phyloP scores from a whole-genome alignment of 1,140 invertebrate species.

The Trichonephila clavipes region DNA sequence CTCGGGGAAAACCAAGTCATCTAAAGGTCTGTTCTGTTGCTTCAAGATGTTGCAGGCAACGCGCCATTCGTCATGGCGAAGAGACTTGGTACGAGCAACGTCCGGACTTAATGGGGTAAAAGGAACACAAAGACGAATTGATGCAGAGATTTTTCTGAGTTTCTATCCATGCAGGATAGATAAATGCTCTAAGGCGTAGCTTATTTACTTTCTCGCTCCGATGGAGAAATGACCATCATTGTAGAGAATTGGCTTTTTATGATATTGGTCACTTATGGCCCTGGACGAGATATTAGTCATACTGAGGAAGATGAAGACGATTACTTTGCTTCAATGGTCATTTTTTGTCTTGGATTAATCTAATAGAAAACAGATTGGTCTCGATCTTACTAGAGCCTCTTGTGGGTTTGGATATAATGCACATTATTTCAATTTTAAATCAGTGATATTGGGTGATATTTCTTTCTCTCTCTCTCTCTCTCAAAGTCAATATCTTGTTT shows the following conservation, averaged over 20 bases:
- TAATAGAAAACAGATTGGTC: conserved; percentile 21
- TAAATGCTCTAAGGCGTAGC: background rate
- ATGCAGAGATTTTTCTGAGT: conserved; percentile 49
- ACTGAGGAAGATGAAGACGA: conserved; percentile 6
- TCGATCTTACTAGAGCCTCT: background rate
- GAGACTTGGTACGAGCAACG: background rate
- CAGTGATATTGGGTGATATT: too few relatives aligned
- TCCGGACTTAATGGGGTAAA: conserved; percentile 57
- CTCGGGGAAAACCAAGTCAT: conserved; percentile 29
- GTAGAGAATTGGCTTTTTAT: conserved; percentile 58
- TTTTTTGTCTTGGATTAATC: background rate
- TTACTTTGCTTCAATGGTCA: background rate
- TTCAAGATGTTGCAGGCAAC: conserved; percentile 39
- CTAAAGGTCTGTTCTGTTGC: conserved; percentile 62
- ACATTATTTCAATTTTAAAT: too few relatives aligned
- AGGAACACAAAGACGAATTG: conserved; percentile 67
- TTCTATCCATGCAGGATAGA: conserved; percentile 26
- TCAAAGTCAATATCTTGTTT: too few relatives aligned
- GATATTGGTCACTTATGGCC: conserved; percentile 62
- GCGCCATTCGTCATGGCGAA: conserved; percentile 49
- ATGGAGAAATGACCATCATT: conserved; percentile 63
- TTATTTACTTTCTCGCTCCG: conserved; percentile 58
- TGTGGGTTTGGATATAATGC: too few relatives aligned
- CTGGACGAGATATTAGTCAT: conserved; percentile 40
- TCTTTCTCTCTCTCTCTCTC: too few relatives aligned